Evolutionary conservation across 2,113 vertebrate species (phyloP), one percentile per base, ranked within the genome.

Genomic region (Ondatra zibethicus): DNA sequence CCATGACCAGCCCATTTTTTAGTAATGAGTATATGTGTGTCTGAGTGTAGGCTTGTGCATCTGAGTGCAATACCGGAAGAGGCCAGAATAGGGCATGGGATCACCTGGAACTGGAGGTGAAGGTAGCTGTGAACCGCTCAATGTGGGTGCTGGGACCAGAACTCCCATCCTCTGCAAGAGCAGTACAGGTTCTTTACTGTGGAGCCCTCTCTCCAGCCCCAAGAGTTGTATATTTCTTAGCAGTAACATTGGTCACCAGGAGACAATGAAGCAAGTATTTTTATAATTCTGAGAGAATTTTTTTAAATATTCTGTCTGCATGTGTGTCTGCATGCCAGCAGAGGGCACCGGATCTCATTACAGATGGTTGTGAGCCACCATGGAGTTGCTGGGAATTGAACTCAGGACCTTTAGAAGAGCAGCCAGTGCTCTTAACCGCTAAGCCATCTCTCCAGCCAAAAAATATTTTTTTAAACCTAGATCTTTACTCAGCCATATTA

Each of bases 271-370:
- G 47, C 31, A 80, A 55, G 50, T 55, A 19, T 80, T 91, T 93
- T 88, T 70, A 88, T 88, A 93, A 84, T 92, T 96, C 66, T 78
- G 84, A 95, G 76, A 70, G 77, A 89, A 19, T 4, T 0, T 58
- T 58, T 58, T 58, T 0, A 5, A 19, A 58, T 58, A 5, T 58
- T 58, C 55, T 58, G 55, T 58, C 55, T 58, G 17, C 6, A 58
- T 58, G 19, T 58, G 21, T 58, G 55, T 1, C 19, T 58, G 55
- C 19, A 58, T 5, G 5, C 55, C 55, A 58, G 55, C 19, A 58
- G 55, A 0, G 19, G 58, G 58, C 58, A 58, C 58, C 17, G 1
- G 5, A 58, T 5, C 16, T 55, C 55, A 1, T 58, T 58, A 58
- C 17, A 19, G 55, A 58, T 58, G 17, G 1, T 21, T 1, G 5